A percentile compares a stretch with the other conserved stretches of the same genome.
phyloP scores from a whole-genome alignment of 2,888 invertebrate species.

The Glyphotaelius pellucidus region DNA sequence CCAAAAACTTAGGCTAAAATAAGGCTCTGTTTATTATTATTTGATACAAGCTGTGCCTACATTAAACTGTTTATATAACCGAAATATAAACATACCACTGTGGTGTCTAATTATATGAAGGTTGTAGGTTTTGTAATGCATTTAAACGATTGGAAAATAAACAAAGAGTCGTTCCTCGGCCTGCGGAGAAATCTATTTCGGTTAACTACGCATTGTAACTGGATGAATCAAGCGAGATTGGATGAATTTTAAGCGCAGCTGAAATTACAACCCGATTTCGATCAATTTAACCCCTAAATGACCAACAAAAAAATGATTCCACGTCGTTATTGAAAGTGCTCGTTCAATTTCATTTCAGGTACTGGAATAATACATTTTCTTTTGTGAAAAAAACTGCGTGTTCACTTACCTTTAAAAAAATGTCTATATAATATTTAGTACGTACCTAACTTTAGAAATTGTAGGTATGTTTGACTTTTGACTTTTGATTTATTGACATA shows the following conservation, averaged over 20 bases:
- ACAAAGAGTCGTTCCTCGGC: constrained; percentile 31
- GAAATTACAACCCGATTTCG: constrained; percentile 52
- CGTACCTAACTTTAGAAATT: too few relatives aligned
- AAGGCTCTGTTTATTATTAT: neutral
- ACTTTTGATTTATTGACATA: too few relatives aligned
- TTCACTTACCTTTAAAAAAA: too few relatives aligned
- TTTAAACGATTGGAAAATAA: constrained; percentile 36
- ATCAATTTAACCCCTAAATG: constrained; percentile 38
- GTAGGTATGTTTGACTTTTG: too few relatives aligned
- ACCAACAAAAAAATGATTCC: neutral
- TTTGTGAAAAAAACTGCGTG: too few relatives aligned
- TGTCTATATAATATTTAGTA: too few relatives aligned
- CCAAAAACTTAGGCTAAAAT: neutral
- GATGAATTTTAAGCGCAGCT: constrained; percentile 41
- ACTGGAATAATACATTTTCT: neutral
- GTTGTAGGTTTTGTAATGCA: constrained; percentile 27
- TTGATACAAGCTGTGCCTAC: neutral
- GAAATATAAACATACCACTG: neutral
- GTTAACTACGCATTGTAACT: constrained; percentile 34
- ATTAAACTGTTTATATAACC: constrained; percentile 10
- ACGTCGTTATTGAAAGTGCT: neutral
- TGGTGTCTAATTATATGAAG: constrained; percentile 32
- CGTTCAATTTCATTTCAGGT: neutral
- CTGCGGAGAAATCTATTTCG: constrained; percentile 41
- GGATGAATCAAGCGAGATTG: constrained; percentile 35